Base-by-base conservation (phyloP, 2,113 vertebrate genomes). In the Pteruthius melanotis region DNA sequence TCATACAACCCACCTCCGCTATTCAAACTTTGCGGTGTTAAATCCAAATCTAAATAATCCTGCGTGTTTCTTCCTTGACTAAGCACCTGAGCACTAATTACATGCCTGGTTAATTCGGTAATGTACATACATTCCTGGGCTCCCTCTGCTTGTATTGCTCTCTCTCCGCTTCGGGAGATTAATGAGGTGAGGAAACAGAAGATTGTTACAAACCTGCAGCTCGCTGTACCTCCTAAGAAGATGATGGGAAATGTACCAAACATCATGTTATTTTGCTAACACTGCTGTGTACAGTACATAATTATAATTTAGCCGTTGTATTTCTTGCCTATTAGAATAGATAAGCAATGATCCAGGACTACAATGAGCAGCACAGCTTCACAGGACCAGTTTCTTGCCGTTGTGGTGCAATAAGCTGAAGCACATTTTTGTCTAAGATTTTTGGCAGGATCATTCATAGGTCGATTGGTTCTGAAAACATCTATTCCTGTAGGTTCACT, bases 101-200 rank as follows among this genome's bases (percentile, higher is more conserved):
- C 96, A 98, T 95, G 98, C 97, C 97, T 98, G 97, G 98, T 98
- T 98, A 98, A 98, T 97, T 98, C 95, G 22, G 95, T 98, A 98
- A 98, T 98, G 97, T 96, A 95, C 83, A 27, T 80, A 93, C 88
- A 90, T 83, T 86, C 96, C 90, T 70, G 95, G 64, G 81, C 91
- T 94, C 66, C 70, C 89, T 96, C 95, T 77, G 56, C 88, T 96
- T 97, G 93, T 93, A 91, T 94, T 93, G 85, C 96, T 96, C 92
- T 95, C 95, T 95, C 96, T 97, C 94, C 27, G 9, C 94, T 97
- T 97, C 83, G 3, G 13, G 65, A 98, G 97, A 98, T 98, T 98
- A 98, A 98, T 98, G 98, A 97, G 96, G 96, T 97, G 96, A 90
- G 96, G 92, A 96, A 96, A 89, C 90, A 94, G 93, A 95, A 96